These are phyloP conservation scores for Onychostruthus taczanowskii DNA, from an alignment of 2,113 vertebrate species.

Conservation along the genomic window DNA sequence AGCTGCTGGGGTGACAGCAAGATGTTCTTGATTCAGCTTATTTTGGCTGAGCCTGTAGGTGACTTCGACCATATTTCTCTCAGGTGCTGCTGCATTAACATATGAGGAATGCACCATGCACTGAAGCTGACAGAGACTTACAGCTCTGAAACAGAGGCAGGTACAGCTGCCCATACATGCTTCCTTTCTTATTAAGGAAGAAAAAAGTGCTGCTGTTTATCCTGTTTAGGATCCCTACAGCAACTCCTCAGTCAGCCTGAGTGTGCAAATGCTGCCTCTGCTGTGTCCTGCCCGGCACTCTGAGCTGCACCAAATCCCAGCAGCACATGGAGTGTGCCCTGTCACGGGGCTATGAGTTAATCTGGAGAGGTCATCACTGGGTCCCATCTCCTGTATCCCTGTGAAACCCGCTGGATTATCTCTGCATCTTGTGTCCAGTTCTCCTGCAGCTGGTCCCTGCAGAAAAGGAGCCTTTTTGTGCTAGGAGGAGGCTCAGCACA, in stretches of 20 bases:
- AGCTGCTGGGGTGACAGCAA: not conserved
- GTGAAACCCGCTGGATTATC: not conserved
- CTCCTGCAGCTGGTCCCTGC: not conserved
- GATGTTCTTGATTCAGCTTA: not conserved
- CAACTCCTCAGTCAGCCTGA: not conserved
- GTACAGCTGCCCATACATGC: not conserved
- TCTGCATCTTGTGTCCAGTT: not conserved
- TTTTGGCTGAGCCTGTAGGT: not conserved
- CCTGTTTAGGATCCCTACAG: not conserved
- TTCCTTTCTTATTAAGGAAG: conserved; percentile 7
- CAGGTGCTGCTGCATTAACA: conserved; percentile 17
- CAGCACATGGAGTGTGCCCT: not conserved
- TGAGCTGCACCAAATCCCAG: not conserved
- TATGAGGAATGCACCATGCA: not conserved
- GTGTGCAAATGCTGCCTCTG: not conserved
- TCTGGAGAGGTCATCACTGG: accelerated
- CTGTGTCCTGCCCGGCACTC: not conserved
- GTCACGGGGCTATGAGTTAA: not conserved
- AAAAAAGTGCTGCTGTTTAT: not conserved
- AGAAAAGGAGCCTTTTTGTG: not conserved
- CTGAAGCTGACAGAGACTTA: conserved; percentile 32
- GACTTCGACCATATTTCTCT: not conserved
- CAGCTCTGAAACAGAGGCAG: not conserved
- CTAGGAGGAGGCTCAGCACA: not conserved
- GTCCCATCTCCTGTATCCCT: not conserved